Conservation (phyloP, 2,113 vertebrate species). For the Scophthalmus maximus region DNA sequence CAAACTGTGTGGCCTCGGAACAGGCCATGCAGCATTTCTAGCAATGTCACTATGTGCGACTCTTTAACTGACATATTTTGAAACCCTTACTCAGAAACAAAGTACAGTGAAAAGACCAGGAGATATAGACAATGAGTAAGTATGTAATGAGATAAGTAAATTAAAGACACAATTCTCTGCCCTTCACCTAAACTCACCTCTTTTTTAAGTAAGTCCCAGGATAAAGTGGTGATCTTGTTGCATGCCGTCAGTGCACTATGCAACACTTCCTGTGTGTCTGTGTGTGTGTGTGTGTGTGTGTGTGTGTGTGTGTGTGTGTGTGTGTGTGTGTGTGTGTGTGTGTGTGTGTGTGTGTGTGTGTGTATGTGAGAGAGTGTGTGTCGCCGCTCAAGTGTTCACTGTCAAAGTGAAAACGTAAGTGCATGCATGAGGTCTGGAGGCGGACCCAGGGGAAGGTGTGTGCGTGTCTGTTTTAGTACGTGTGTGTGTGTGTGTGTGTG, state of each 20-base stretch:
- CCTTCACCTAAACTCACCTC: constrained; percentile 5
- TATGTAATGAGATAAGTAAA: not conserved
- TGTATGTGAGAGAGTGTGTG: no score
- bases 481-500: constrained; percentile 12
- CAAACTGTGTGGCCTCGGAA: constrained; percentile 18
- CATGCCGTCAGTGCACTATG: constrained; percentile 61
- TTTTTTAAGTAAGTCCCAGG: constrained; percentile 11
- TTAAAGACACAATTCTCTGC: constrained; percentile 1
- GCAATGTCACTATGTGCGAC: not conserved
- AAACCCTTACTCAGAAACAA: not conserved
- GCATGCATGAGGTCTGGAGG: constrained; percentile 71
- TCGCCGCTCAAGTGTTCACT: constrained; percentile 66
- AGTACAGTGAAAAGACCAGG: not conserved
- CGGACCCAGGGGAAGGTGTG: constrained; percentile 58
- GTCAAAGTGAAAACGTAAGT: constrained; percentile 81
- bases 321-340: no score
- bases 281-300: no score
- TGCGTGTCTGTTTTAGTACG: constrained; percentile 15
- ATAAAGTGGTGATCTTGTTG: constrained; percentile 48
- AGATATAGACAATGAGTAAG: not conserved
- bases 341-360: no score
- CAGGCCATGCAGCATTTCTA: constrained; percentile 35
- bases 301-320: no score
- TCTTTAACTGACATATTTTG: not conserved
- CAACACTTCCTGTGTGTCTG: constrained; percentile 79